These are phyloP conservation scores for Zoanthus gigantus DNA, from an alignment of 92 coral and sea anemone genomes.

Conservation along the genomic window DNA sequence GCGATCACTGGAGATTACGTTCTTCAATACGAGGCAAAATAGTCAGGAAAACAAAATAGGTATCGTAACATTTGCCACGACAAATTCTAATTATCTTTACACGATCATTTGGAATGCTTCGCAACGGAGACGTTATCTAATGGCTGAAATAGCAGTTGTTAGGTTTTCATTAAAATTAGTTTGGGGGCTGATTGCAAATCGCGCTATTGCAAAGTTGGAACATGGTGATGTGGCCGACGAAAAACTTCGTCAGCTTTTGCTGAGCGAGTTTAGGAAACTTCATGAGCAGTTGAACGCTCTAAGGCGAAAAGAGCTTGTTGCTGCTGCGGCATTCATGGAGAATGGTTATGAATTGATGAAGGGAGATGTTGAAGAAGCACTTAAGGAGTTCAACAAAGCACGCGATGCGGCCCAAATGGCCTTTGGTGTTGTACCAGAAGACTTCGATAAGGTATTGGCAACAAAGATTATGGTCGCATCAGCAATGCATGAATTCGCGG, in stretches of 20 bases:
- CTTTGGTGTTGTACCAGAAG: slow-evolving; percentile 92
- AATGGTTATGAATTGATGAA: slow-evolving; percentile 91
- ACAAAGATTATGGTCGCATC: slow-evolving; percentile 97
- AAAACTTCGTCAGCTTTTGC: slow-evolving; percentile 84
- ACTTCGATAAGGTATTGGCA: slow-evolving; percentile 88
- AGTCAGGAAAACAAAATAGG: background rate
- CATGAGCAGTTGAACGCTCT: slow-evolving; percentile 88
- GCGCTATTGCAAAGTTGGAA: slow-evolving; percentile 79
- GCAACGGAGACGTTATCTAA: background rate
- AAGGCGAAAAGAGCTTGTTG: slow-evolving; percentile 94
- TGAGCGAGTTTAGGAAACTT: slow-evolving; percentile 88
- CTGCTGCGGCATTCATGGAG: slow-evolving; percentile 96
- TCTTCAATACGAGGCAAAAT: slow-evolving; percentile 19
- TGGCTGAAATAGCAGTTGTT: slow-evolving; percentile 96
- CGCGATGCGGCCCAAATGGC: slow-evolving; percentile 99
- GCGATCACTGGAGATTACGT: background rate
- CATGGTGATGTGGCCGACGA: slow-evolving; percentile 89
- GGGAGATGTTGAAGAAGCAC: slow-evolving; percentile 86
- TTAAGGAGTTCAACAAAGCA: slow-evolving; percentile 93
- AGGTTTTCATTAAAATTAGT: slow-evolving; percentile 90
- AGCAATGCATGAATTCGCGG: slow-evolving; percentile 94
- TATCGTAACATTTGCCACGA: slow-evolving; percentile 60
- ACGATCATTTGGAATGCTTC: too few relatives aligned
- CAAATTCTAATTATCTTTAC: background rate
- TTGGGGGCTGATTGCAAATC: slow-evolving; percentile 94